phyloP scores from a whole-genome alignment of 1,140 invertebrate species.

The Drosophila mayri region DNA sequence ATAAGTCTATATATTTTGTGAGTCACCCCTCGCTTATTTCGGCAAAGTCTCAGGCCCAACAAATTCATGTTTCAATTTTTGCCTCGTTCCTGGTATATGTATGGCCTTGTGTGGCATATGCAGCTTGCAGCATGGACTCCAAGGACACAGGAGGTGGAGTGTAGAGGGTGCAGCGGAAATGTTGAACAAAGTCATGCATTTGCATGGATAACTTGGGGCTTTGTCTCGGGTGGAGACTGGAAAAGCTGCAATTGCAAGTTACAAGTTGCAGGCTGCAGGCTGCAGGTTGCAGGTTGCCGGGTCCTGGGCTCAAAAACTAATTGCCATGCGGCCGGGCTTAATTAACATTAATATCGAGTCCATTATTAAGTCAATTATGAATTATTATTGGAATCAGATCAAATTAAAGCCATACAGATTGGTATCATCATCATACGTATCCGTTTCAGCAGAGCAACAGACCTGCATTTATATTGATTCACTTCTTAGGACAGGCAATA shows the following conservation, averaged over 20 bases:
- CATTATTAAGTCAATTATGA: slow-evolving; percentile 63
- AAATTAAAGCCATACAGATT: slow-evolving; percentile 19
- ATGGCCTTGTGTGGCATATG: slow-evolving; percentile 14
- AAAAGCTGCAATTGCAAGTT: slow-evolving; percentile 23
- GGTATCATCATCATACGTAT: slow-evolving; percentile 16
- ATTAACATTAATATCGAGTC: slow-evolving; percentile 63
- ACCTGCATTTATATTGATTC: background rate
- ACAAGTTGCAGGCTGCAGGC: slow-evolving; percentile 1
- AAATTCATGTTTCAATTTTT: slow-evolving; percentile 42
- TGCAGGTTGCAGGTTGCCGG: background rate
- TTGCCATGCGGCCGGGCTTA: slow-evolving; percentile 36
- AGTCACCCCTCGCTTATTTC: slow-evolving; percentile 4
- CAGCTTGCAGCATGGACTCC: background rate
- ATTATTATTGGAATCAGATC: slow-evolving; percentile 52
- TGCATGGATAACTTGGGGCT: slow-evolving; percentile 31
- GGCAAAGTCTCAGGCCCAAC: slow-evolving; percentile 19
- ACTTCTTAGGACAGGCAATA: slow-evolving; percentile 11
- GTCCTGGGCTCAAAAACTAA: slow-evolving; percentile 24
- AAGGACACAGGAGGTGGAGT: background rate
- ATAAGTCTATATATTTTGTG: no score
- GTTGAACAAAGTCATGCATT: slow-evolving; percentile 60
- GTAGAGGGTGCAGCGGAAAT: slow-evolving; percentile 45
- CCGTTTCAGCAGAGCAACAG: slow-evolving; percentile 4
- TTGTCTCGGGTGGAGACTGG: slow-evolving; percentile 17
- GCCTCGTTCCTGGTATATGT: background rate